These are phyloP conservation scores for Caenorhabditis sp. DNA, from an alignment of 2,888 invertebrate genomes.

Conservation along the genomic window DNA sequence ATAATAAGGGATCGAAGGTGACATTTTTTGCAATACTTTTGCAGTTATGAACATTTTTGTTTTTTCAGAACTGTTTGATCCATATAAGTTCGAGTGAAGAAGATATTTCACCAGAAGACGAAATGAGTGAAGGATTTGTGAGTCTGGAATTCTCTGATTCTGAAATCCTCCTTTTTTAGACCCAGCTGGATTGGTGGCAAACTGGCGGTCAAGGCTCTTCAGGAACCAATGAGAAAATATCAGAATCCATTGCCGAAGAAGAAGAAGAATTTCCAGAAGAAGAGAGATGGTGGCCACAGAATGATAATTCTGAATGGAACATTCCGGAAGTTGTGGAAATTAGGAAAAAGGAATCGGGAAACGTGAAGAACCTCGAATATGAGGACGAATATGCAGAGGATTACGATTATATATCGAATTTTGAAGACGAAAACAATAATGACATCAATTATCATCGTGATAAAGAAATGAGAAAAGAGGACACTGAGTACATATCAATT, in stretches of 20 bases:
- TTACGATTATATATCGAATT: background rate
- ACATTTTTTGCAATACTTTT: no score
- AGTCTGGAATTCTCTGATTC: background rate
- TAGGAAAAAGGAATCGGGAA: background rate
- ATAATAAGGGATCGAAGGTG: no score
- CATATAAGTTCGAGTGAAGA: background rate
- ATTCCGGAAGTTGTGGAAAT: background rate
- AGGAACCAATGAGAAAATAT: background rate
- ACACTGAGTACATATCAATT: background rate
- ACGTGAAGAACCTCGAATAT: background rate
- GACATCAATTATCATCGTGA: background rate
- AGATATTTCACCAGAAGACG: background rate
- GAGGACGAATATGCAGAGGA: background rate
- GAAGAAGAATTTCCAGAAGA: conserved; percentile 12
- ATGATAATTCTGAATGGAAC: background rate
- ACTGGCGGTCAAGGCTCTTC: background rate
- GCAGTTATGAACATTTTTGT: no score
- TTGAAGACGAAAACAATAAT: background rate
- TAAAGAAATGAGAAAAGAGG: background rate
- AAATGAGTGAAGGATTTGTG: background rate
- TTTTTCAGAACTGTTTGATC: background rate
- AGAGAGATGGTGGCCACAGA: conserved; percentile 19
- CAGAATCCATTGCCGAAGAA: background rate
- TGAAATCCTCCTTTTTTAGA: background rate
- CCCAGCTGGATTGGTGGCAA: background rate